A percentile compares a stretch with the other conserved stretches of the same genome.
These are phyloP conservation scores for Drosophila tani DNA, from an alignment of 1,140 invertebrate species.

Conservation along the genomic window DNA sequence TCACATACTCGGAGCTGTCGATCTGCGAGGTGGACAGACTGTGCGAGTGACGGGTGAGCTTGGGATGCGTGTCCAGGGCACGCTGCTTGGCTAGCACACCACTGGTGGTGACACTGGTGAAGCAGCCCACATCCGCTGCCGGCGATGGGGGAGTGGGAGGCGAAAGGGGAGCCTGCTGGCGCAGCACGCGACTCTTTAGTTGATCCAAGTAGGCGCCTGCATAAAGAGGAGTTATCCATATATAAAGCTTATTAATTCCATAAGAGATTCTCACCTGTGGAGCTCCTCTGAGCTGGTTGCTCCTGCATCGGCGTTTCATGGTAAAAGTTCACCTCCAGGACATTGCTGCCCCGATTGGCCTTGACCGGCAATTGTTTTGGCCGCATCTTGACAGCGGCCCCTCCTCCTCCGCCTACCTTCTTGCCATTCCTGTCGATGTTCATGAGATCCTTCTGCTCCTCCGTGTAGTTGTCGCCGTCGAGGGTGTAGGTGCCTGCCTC, in stretches of 20 bases:
- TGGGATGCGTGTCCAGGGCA: conserved; percentile 72
- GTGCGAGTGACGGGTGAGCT: conserved; percentile 83
- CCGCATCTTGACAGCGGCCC: conserved; percentile 49
- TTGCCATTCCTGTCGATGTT: conserved; percentile 89
- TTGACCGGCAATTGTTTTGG: conserved; percentile 70
- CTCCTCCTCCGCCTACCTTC: conserved; percentile 2
- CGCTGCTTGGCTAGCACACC: conserved; percentile 86
- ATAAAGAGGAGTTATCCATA: not conserved
- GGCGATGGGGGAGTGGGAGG: conserved; percentile 62
- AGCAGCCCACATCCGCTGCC: conserved; percentile 85
- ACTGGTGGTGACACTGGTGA: conserved; percentile 88
- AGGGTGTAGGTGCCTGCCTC: conserved; percentile 95
- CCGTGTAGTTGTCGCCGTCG: conserved; percentile 92
- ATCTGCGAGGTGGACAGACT: conserved; percentile 88
- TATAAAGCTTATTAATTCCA: not conserved
- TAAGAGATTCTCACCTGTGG: conserved; percentile 2
- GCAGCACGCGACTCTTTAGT: conserved; percentile 86
- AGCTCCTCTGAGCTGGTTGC: conserved; percentile 65
- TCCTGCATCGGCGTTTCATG: conserved; percentile 84
- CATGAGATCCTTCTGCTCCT: conserved; percentile 93
- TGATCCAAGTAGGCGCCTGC: conserved; percentile 87
- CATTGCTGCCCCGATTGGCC: conserved; percentile 85
- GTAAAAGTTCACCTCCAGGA: conserved; percentile 87
- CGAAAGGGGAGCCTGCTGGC: conserved; percentile 59
- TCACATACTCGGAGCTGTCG: conserved; percentile 87